phyloP scores from a whole-genome alignment of 1,140 invertebrate species.

The Theocolax elegans region DNA sequence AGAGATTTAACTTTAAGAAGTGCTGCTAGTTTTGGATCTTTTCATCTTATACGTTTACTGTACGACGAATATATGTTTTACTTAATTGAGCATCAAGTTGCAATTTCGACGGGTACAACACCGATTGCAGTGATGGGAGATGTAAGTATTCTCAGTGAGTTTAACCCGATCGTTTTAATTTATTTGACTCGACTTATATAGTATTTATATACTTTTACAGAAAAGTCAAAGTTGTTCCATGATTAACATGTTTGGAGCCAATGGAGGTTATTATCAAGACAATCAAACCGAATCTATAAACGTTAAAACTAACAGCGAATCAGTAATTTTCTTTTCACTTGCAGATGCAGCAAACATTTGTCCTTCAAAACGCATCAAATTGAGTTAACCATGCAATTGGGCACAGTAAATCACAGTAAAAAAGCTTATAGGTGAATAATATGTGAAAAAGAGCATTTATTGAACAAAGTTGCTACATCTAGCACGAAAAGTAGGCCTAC shows the following conservation, averaged over 20 bases:
- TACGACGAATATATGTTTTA: conserved; percentile 99
- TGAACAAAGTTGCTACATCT: conserved; percentile 36
- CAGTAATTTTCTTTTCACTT: too few species aligned
- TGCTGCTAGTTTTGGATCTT: conserved; percentile 98
- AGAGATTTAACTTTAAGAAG: conserved; percentile 93
- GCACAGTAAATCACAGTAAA: conserved; percentile 53
- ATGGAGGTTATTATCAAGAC: conserved; percentile 56
- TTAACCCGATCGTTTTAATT: background rate
- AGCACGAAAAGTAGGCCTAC: conserved; percentile 60
- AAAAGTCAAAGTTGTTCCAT: conserved; percentile 64
- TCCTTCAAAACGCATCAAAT: conserved; percentile 64
- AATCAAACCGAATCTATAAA: background rate
- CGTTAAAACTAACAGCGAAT: too few species aligned
- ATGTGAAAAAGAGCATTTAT: conserved; percentile 43
- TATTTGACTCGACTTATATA: background rate
- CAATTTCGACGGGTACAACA: conserved; percentile 87
- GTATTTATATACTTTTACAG: conserved; percentile 44
- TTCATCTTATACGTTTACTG: conserved; percentile 96
- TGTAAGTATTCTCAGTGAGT: conserved; percentile 63
- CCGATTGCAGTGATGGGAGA: conserved; percentile 95
- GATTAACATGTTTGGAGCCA: conserved; percentile 61
- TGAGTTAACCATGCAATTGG: conserved; percentile 66
- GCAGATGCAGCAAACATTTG: conserved; percentile 58
- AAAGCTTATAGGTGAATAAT: conserved; percentile 47
- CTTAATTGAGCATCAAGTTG: conserved; percentile 96